Evolutionary conservation across 2,113 vertebrate species (phyloP), one percentile per base, ranked within the genome.

Genomic region (Urocynchramus pylzowi): DNA sequence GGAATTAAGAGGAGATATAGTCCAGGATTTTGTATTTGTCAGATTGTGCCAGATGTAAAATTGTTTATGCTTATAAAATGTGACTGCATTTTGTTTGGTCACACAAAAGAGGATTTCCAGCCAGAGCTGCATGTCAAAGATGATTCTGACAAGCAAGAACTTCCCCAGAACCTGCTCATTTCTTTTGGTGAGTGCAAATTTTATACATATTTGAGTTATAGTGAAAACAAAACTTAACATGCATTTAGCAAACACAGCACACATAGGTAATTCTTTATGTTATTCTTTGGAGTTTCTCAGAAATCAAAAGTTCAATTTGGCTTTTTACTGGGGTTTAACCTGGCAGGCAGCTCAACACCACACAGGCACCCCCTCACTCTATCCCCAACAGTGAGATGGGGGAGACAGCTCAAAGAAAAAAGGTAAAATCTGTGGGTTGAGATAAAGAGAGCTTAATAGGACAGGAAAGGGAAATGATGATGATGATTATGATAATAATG

Each of bases 201-300:
- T 82, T 75, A 49, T 30, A 15, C 10, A 5, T 53, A 47, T 13
- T 70, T 44, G 33, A 74, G 86, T 89, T 78, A 67, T 22, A 77
- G 19, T 45, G 27, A 53, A 65, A 94, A 45, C 26, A 82, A 82
- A 79, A 61, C 23, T 44, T 57, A 73, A 61, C 31, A 33, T 15
- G 2, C 14, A 35, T 78, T 65, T 73, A 67, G 76, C 21, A 90
- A 67, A 59, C 47, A 67, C 21, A 45, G 16, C 0, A 0, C 30
- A 23, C 1, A 1, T 18, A 20, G 14, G 26, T 24, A 22, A 63
- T 79, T 56, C 54, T 91, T 82, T 33, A 22, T 54, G n/a, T 37
- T 45, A 20, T 76, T 69, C 42, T 89, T 59, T 49, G 54, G 80
- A 77, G 41, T 59, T 95, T 80, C 76, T 87, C 83, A 86, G 89